A percentile compares a stretch with the other conserved stretches of the same genome.
Conservation (phyloP, 2,113 vertebrate genomes). For the Centropus unirufus region DNA sequence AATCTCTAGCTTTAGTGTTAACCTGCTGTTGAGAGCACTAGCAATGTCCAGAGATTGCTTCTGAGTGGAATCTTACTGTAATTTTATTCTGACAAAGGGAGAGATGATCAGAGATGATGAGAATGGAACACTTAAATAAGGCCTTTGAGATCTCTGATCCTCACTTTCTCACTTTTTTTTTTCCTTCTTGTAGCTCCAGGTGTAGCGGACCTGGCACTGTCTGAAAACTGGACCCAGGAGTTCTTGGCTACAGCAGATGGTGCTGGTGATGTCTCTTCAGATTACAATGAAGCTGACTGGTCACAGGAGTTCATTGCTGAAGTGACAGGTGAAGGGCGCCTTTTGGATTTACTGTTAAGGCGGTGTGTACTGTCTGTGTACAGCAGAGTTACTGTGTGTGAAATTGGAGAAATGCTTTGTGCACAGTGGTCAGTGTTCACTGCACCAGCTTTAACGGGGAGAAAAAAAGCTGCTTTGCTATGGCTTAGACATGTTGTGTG, state of each 20-base stretch:
- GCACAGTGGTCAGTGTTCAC: background rate
- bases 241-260: conserved; percentile 86
- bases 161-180: background rate
- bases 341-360: background rate
- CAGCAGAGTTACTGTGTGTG: no score
- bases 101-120: background rate
- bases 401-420: background rate
- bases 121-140: background rate
- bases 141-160: background rate
- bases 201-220: conserved; percentile 94
- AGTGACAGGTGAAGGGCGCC: conserved; percentile 83
- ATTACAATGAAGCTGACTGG: conserved; percentile 93
- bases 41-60: background rate
- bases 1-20: background rate
- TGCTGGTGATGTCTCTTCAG: conserved; percentile 79
- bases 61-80: background rate
- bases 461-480: background rate
- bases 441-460: background rate
- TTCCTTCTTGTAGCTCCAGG: conserved; percentile 84
- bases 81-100: background rate
- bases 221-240: conserved; percentile 94
- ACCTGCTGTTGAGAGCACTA: background rate
- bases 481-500: background rate
- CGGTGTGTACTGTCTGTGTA: no score
- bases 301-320: conserved; percentile 97